Base-by-base conservation (phyloP, 2,113 vertebrate genomes). In the Hepsetus odoe region DNA sequence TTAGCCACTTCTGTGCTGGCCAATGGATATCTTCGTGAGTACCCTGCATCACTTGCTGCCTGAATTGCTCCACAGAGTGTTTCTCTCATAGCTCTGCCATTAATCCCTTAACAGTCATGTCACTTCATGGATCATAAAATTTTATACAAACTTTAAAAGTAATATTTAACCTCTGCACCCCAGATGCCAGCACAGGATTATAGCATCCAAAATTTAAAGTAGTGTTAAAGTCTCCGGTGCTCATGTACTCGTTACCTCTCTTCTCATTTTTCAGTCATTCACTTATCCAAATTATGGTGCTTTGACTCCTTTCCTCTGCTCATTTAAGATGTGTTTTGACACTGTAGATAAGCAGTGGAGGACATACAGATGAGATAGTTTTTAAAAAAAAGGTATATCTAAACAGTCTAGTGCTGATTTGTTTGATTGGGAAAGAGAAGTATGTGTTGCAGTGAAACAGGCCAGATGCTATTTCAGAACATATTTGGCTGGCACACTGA, bases 401-500 rank as follows among this genome's bases (percentile, higher is more conserved):
- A 64, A 46, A 33, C 44, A 62, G 26, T 4, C 58, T 65, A 64
- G 72, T 26, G 14, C 49, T 26, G 22, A 40, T 28, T 56, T 38
- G 14, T 67, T 44, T 35, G 49, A 35, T 28, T 67, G 4, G 6
- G n/a, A 38, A 4, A 53, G 7, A 30, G 14, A 49, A 13, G 12
- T 68, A 13, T 28, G 26, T 32, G 26, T 16, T 42, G 33, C n/a
- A 42, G 22, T 28, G 4, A 20, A 69, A 49, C 24, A 18, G 22
- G 24, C 66, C 66, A 69, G 42, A 49, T 16, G 42, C 18, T 46
- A 4, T 49, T 49, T 69, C 24, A 49, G 42, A 69, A 18, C 66
- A 69, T 69, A 49, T 49, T 69, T 69, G 38, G 49, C 66, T 69
- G 42, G 42, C 66, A 69, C 49, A 42, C 42, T 49, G 66, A 69